Conservation (phyloP, 2,113 vertebrate genomes). For the Prolemur simus region DNA sequence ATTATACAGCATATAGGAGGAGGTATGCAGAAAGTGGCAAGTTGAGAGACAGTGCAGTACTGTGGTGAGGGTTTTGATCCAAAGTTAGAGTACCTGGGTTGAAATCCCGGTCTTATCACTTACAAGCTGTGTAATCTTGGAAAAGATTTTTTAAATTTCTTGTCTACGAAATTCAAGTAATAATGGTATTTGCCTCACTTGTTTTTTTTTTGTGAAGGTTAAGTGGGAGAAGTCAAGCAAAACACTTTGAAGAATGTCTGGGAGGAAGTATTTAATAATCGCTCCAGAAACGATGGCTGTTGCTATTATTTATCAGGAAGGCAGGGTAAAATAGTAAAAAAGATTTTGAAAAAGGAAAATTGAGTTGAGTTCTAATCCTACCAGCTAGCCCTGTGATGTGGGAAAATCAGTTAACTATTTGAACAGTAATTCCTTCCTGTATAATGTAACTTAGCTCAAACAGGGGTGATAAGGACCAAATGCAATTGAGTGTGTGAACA, state of each 20-base stretch:
- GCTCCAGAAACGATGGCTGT: background rate
- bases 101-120: background rate
- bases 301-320: background rate
- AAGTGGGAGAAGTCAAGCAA: background rate
- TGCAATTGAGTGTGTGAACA: background rate
- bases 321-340: background rate
- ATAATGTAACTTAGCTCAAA: background rate
- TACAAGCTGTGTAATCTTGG: background rate
- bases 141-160: background rate
- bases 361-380: background rate
- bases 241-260: background rate
- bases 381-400: background rate
- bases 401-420: background rate
- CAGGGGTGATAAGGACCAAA: background rate
- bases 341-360: background rate
- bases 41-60: accelerated
- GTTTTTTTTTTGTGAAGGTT: background rate
- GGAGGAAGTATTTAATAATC: background rate
- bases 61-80: background rate
- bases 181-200: background rate
- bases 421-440: background rate
- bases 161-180: background rate
- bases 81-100: background rate
- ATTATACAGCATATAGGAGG: accelerated
- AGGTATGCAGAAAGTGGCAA: background rate